phyloP scores from a whole-genome alignment of 2,113 vertebrate species.

The Lepisosteus oculatus region DNA sequence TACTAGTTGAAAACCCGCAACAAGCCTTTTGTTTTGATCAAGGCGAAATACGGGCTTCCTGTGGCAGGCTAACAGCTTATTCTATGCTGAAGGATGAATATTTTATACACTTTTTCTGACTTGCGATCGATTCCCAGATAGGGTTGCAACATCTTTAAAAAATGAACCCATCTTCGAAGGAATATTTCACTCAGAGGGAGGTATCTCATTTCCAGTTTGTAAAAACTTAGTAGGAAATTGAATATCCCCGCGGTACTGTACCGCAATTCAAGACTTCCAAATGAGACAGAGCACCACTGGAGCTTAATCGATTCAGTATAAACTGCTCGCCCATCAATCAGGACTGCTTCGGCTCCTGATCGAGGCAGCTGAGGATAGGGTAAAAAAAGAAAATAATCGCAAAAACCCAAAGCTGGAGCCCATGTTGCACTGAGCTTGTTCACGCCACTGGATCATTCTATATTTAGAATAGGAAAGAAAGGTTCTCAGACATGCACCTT shows the following conservation, averaged over 20 bases:
- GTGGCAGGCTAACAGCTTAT: not conserved
- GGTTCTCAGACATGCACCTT: no score
- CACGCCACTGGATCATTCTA: no score
- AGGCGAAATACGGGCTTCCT: no score
- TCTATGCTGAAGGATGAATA: conserved; percentile 7
- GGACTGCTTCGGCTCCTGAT: no score
- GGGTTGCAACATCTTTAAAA: conserved; percentile 36
- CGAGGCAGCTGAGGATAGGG: no score
- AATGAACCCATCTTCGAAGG: conserved; percentile 28
- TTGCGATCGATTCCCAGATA: conserved; percentile 28
- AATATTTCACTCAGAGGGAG: conserved; percentile 26
- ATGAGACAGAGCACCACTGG: not conserved
- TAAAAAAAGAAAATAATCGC: no score
- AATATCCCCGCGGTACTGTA: conserved; percentile 27
- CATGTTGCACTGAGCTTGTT: no score
- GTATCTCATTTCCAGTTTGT: conserved; percentile 29
- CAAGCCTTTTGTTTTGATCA: no score
- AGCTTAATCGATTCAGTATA: not conserved
- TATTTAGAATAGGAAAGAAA: no score
- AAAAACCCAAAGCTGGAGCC: no score
- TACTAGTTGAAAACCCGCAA: no score
- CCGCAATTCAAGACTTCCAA: conserved; percentile 10
- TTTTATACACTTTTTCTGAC: conserved; percentile 31
- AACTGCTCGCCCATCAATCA: not conserved
- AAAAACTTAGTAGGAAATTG: conserved; percentile 26